These are phyloP conservation scores for Panzeria rudis DNA, from an alignment of 2,888 invertebrate genomes.

Conservation along the genomic window DNA sequence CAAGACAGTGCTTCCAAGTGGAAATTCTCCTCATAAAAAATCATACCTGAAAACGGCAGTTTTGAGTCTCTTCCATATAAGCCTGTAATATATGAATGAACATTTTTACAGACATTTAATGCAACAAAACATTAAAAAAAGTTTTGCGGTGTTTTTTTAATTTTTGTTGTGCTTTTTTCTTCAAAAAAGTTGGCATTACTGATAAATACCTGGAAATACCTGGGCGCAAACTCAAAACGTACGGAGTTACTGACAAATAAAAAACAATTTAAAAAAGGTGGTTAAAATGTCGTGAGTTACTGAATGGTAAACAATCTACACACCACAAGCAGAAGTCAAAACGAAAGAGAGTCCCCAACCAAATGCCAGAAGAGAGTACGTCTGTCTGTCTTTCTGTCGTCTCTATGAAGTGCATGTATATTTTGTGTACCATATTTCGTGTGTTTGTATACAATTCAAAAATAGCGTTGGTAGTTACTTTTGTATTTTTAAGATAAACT, in stretches of 20 bases:
- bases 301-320: constrained; percentile 51
- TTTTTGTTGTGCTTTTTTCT: no score
- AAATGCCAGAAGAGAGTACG: constrained; percentile 40
- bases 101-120: no score
- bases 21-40: no score
- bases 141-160: no score
- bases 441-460: constrained; percentile 47
- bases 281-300: constrained; percentile 50
- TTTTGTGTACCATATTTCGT: constrained; percentile 35
- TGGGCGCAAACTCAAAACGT: constrained; percentile 64
- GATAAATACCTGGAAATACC: constrained; percentile 70
- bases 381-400: constrained; percentile 3
- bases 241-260: constrained; percentile 20
- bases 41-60: no score
- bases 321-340: not conserved
- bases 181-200: no score
- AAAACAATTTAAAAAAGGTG: constrained; percentile 45
- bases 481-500: constrained; percentile 71
- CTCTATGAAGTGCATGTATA: constrained; percentile 23
- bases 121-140: no score
- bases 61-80: no score
- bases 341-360: constrained; percentile 44
- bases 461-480: constrained; percentile 72
- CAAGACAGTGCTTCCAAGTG: no score
- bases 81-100: no score